Percentiles rank a stretch among this genome's conserved stretches.
phyloP scores from a whole-genome alignment of 2,888 invertebrate genomes.

The Omphaloscelis lunosa region DNA sequence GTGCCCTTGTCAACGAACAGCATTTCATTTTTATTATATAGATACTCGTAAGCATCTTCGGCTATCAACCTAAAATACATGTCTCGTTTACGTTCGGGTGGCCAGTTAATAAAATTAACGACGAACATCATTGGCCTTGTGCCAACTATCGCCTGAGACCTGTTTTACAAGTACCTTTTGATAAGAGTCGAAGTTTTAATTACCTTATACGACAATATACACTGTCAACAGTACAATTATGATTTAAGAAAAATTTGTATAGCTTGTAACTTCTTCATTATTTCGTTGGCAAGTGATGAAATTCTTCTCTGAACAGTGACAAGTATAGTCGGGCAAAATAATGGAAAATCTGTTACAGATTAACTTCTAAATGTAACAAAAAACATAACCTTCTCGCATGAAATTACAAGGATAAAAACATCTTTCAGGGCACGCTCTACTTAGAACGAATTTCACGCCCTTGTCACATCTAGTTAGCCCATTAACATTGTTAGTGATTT shows the following conservation, averaged over 20 bases:
- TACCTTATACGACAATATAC: slow-evolving; percentile 25
- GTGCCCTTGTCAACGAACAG: background rate
- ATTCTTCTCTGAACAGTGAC: background rate
- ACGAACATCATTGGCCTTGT: slow-evolving; percentile 44
- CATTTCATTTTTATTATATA: background rate
- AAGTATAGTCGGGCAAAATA: background rate
- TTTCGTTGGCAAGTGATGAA: background rate
- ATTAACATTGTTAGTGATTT: slow-evolving; percentile 56
- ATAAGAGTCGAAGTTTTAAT: slow-evolving; percentile 48
- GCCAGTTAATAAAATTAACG: slow-evolving; percentile 54
- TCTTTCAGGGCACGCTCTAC: slow-evolving; percentile 65
- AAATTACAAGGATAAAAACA: slow-evolving; percentile 47
- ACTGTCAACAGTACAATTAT: slow-evolving; percentile 29
- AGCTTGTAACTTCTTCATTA: slow-evolving; percentile 11
- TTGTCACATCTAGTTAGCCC: slow-evolving; percentile 72
- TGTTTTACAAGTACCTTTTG: slow-evolving; percentile 44
- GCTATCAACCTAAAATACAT: slow-evolving; percentile 51
- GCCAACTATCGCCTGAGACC: slow-evolving; percentile 50
- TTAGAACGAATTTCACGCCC: slow-evolving; percentile 69
- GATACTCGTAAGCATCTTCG: slow-evolving; percentile 14
- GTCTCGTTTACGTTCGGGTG: slow-evolving; percentile 54
- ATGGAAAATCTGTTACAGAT: slow-evolving; percentile 5
- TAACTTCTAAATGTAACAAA: slow-evolving; percentile 19
- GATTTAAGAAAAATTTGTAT: background rate
- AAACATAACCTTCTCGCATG: slow-evolving; percentile 37